Evolutionary conservation across 2,797 vertebrate species (phyloP), one percentile per base, ranked within the genome.

Genomic region (Cheirogaleus major): DNA sequence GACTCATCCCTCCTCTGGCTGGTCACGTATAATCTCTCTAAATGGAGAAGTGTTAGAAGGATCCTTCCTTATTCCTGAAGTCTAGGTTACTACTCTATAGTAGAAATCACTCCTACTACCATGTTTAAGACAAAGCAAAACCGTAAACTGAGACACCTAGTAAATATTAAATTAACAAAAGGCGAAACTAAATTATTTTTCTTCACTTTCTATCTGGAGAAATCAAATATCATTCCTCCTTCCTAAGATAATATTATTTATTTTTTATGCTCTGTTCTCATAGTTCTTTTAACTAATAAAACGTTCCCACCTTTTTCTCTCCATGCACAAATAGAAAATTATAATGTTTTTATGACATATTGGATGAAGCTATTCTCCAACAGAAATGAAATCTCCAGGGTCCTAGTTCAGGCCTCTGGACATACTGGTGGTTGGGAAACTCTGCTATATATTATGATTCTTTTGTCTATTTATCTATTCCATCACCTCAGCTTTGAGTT

Each of bases 131-230:
- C n/a, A 7, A 55, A 88, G 69, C n/a, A 87, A 84, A 90, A 45
- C 32, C 25, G 2, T 91, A 59, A 89, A 89, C 3, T 91, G n/a
- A 38, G 80, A 70, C 3, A 45, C 63, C 43, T 89, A 61, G 10
- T 90, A 86, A 96, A 93, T 55, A 79, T 18, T 72, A 20, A 50
- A 81, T 70, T 61, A 80, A 93, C 35, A 90, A 93, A 82, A 78
- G 32, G 10, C 12, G 32, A 59, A 30, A n/a, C 5, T 81, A 70
- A n/a, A 35, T 45, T 76, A 45, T 73, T 79, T 65, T 43, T 32
- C 2, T 9, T 25, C 8, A 7, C 10, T 22, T 57, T 45, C 43
- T 80, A 1, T 52, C 41, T 50, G n/a, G 69, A 83, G 65, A 86
- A 78, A 63, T 78, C 63, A 55, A 15, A 83, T 48, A 57, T 69